Evolutionary conservation across 1,140 invertebrate genomes (phyloP).

Genomic region (Cotesia typhae): DNA sequence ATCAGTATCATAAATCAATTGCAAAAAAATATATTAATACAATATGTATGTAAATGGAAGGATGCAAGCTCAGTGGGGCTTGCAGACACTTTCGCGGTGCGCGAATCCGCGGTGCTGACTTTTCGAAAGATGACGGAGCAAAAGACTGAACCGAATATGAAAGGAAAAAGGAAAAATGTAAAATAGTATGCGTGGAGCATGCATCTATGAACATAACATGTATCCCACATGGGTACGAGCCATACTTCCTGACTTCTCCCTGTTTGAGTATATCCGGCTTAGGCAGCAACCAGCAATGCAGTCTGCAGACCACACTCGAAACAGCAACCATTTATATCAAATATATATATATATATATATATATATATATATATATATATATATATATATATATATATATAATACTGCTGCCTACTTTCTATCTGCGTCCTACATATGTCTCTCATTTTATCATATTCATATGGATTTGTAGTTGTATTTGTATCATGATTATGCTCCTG

Average conservation of each 20-base stretch:
- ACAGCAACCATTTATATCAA: slow-evolving; percentile 18
- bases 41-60: background rate
- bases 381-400: background rate
- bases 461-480: background rate
- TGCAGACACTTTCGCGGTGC: slow-evolving; percentile 10
- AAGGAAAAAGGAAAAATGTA: background rate
- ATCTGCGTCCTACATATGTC: slow-evolving; percentile 29
- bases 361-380: too few relatives aligned
- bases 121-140: slow-evolving; percentile 17
- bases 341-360: background rate
- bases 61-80: slow-evolving; percentile 8
- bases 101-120: slow-evolving; percentile 1
- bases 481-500: background rate
- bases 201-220: background rate
- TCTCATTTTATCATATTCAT: background rate
- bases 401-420: slow-evolving; percentile 7
- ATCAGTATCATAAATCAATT: too few relatives aligned
- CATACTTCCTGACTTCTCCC: slow-evolving; percentile 37
- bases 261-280: slow-evolving; percentile 52
- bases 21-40: background rate
- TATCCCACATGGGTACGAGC: background rate
- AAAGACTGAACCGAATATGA: background rate
- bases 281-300: slow-evolving; percentile 40
- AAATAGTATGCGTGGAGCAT: background rate
- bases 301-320: slow-evolving; percentile 39